Evolutionary conservation across 2,797 vertebrate genomes (phyloP).

Genomic region (Pitangus sulphuratus): DNA sequence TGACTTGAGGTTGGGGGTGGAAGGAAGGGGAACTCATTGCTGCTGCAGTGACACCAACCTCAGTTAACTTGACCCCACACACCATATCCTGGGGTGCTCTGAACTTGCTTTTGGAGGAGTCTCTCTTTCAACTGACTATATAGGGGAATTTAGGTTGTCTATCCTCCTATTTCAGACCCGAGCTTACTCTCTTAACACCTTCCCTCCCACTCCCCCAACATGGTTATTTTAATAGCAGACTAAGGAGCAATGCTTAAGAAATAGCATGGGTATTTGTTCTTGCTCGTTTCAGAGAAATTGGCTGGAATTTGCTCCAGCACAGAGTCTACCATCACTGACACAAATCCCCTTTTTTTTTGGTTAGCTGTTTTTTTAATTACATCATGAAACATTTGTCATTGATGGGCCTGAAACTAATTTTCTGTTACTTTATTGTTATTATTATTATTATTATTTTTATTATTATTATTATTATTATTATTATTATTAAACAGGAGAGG

Average conservation of each 20-base stretch:
- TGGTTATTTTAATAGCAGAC: not conserved
- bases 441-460: no score
- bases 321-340: not conserved
- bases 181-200: not conserved
- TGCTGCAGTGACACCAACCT: not conserved
- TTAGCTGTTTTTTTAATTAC: not conserved
- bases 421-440: not conserved
- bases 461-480: no score
- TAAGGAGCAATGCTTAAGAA: not conserved
- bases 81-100: not conserved
- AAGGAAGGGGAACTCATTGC: accelerated
- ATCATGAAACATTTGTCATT: not conserved
- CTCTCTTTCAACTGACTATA: not conserved
- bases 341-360: not conserved
- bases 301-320: not conserved
- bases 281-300: not conserved
- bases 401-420: not conserved
- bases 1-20: not conserved
- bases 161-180: not conserved
- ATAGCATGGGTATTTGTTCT: not conserved
- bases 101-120: not conserved
- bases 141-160: not conserved
- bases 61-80: not conserved
- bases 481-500: not conserved
- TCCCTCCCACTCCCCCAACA: not conserved